Evolutionary conservation across 53 echinoderm and acorn worm genomes (phyloP).

Genomic region (Zoroaster sp.): DNA sequence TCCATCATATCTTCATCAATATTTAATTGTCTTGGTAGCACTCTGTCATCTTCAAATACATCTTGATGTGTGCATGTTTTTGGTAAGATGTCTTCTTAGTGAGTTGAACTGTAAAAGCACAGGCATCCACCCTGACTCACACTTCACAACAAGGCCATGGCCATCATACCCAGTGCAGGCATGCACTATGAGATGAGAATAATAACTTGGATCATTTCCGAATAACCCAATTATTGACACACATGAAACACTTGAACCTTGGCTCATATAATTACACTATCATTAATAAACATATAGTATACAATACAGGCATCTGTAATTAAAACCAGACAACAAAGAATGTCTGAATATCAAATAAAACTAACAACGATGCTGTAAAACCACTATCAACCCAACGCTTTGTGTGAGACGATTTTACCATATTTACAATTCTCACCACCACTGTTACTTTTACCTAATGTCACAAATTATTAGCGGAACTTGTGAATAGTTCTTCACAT

Average conservation of each 20-base stretch:
- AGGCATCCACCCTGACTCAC: slow-evolving; percentile 45
- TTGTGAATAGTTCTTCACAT: no score
- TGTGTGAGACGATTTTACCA: no score
- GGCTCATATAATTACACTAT: no score
- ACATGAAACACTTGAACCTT: slow-evolving; percentile 25
- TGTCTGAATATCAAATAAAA: no score
- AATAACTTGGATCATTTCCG: not conserved
- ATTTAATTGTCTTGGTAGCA: not conserved
- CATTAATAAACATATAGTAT: no score
- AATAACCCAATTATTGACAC: slow-evolving; percentile 12
- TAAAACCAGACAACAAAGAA: no score
- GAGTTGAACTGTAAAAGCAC: slow-evolving; percentile 8
- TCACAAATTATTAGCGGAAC: no score
- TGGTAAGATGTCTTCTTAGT: slow-evolving; percentile 22
- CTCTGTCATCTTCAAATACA: not conserved
- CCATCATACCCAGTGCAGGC: slow-evolving; percentile 45
- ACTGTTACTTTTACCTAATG: no score
- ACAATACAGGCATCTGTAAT: no score
- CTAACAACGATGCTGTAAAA: no score
- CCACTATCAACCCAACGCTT: no score
- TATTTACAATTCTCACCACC: no score
- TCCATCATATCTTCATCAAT: not conserved
- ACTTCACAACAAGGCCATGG: not conserved
- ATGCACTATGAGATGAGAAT: not conserved
- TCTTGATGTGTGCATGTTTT: not conserved